Conservation (phyloP, 2,888 invertebrate species). For the Aspidapion aeneum region DNA sequence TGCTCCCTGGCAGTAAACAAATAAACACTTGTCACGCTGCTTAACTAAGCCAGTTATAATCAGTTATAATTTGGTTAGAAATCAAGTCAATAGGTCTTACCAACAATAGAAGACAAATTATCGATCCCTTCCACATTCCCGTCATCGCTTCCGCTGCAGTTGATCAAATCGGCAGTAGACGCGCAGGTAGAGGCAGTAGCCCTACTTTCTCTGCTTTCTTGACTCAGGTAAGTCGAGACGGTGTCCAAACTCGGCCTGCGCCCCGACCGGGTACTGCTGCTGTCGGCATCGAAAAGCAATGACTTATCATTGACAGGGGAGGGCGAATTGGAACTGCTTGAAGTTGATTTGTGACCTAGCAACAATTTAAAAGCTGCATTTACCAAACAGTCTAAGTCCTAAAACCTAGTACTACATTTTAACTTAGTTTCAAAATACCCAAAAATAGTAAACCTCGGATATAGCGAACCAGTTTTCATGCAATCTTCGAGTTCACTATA, state of each 20-base stretch:
- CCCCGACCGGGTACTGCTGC: conserved; percentile 71
- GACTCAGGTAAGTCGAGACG: conserved; percentile 84
- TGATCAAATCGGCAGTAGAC: conserved; percentile 44
- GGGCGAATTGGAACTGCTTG: conserved; percentile 24
- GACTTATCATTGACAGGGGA: conserved; percentile 38
- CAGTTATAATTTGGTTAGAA: no score
- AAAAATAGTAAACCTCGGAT: no score
- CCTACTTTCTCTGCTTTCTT: conserved; percentile 70
- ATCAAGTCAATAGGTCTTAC: no score
- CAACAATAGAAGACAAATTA: conserved; percentile 42
- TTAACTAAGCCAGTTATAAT: no score
- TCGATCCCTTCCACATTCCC: conserved; percentile 32
- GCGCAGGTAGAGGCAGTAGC: conserved; percentile 44
- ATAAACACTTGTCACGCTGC: no score
- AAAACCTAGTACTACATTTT: neutral
- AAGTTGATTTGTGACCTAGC: conserved; percentile 48
- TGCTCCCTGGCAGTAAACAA: no score
- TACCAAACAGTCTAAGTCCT: neutral
- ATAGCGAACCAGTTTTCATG: no score
- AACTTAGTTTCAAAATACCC: neutral
- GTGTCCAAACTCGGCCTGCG: conserved; percentile 83
- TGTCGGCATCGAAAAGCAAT: conserved; percentile 59
- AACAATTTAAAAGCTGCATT: conserved; percentile 1
- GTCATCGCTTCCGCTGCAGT: conserved; percentile 43
- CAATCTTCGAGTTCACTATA: no score